Percentiles rank a stretch among this genome's conserved stretches.
Conservation (phyloP, 2,888 invertebrate genomes). For the Ennomos erosarius region DNA sequence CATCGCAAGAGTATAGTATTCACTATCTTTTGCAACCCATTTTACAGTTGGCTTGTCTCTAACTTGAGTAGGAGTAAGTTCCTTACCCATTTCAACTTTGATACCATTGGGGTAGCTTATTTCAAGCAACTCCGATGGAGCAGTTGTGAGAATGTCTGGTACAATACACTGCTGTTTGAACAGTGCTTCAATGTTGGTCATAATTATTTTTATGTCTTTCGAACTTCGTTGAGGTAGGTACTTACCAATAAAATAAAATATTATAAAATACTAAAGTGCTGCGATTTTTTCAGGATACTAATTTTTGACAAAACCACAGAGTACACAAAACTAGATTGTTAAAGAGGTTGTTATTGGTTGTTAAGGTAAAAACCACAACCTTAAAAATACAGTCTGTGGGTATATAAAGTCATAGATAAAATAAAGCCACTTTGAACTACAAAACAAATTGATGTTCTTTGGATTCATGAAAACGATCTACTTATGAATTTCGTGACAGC, state of each 20-base stretch:
- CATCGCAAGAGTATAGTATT: slow-evolving; percentile 87
- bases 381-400: no score
- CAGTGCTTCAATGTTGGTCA: slow-evolving; percentile 61
- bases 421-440: no score
- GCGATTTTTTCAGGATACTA: no score
- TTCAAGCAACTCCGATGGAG: slow-evolving; percentile 81
- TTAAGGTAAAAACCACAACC: no score
- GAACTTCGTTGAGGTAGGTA: neutral
- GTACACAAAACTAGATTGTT: no score
- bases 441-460: no score
- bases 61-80: slow-evolving; percentile 89
- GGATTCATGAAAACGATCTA: no score
- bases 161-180: slow-evolving; percentile 85
- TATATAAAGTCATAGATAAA: no score
- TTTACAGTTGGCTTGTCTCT: slow-evolving; percentile 88
- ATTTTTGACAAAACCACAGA: no score
- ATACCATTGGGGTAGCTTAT: slow-evolving; percentile 81
- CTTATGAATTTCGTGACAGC: no score
- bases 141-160: slow-evolving; percentile 88
- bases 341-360: no score
- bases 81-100: slow-evolving; percentile 86
- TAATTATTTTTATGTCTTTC: slow-evolving; percentile 26
- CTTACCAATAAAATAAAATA: neutral
- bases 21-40: slow-evolving; percentile 85
- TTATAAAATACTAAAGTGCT: neutral